Evolutionary conservation across 1,140 invertebrate species (phyloP).

Genomic region (Trypoxylus dichotomus): DNA sequence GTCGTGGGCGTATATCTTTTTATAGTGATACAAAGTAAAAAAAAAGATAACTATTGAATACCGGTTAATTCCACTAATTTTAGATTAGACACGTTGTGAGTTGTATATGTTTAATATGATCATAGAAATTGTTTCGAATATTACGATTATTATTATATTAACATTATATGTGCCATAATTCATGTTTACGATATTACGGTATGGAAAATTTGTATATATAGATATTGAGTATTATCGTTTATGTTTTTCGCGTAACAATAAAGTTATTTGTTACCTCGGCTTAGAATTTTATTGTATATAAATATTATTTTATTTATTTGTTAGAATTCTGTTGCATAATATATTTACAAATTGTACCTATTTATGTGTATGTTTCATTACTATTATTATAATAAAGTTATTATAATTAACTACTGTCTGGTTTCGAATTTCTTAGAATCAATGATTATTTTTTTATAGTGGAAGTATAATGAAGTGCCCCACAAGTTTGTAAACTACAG

Average conservation of each 20-base stretch:
- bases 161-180: slow-evolving; percentile 21
- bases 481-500: no score
- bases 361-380: slow-evolving; percentile 18
- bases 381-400: slow-evolving; percentile 21
- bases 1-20: neutral
- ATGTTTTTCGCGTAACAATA: slow-evolving; percentile 8
- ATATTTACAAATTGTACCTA: slow-evolving; percentile 26
- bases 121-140: slow-evolving; percentile 12
- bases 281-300: slow-evolving; percentile 42
- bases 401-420: neutral
- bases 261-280: slow-evolving; percentile 38
- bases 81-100: slow-evolving; percentile 4
- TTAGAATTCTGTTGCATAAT: slow-evolving; percentile 34
- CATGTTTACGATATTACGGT: neutral
- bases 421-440: no score
- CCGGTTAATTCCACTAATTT: neutral
- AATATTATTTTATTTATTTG: slow-evolving; percentile 37
- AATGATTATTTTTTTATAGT: no score
- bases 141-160: neutral
- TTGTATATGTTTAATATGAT: slow-evolving; percentile 1
- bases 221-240: slow-evolving; percentile 1
- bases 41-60: neutral
- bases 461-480: no score
- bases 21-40: neutral
- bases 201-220: slow-evolving; percentile 5